Conservation (phyloP, 2,113 vertebrate species). For the Oncorhynchus kisutch region DNA sequence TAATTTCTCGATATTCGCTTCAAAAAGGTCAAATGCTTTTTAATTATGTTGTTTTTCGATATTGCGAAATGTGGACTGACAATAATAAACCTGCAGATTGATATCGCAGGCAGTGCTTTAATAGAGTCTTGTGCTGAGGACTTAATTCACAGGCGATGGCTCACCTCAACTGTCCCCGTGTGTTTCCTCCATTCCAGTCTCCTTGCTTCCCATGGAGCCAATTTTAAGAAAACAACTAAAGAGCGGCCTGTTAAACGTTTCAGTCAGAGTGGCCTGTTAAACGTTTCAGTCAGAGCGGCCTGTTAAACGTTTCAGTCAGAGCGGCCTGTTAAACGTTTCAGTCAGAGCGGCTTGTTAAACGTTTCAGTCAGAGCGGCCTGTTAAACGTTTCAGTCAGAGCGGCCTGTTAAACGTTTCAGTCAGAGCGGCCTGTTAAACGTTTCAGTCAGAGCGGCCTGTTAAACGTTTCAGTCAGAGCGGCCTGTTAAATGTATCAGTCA, state of each 20-base stretch:
- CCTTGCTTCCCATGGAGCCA: slow-evolving; percentile 66
- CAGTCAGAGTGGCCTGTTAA: too few species aligned
- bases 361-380: too few species aligned
- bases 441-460: too few species aligned
- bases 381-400: too few species aligned
- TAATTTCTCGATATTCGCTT: slow-evolving; percentile 72
- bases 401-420: too few species aligned
- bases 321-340: too few species aligned
- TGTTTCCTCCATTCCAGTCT: slow-evolving; percentile 64
- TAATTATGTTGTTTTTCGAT: slow-evolving; percentile 80
- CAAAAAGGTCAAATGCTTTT: slow-evolving; percentile 82
- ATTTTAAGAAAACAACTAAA: slow-evolving; percentile 76
- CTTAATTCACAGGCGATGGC: slow-evolving; percentile 65
- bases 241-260: not conserved
- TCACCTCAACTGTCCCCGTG: slow-evolving; percentile 55
- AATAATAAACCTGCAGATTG: slow-evolving; percentile 79
- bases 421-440: too few species aligned
- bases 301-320: too few species aligned
- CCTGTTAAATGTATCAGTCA: too few species aligned
- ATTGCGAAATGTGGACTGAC: slow-evolving; percentile 55
- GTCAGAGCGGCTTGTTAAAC: too few species aligned
- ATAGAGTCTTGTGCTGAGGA: slow-evolving; percentile 70
- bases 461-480: too few species aligned
- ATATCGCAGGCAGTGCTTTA: slow-evolving; percentile 70
- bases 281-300: too few species aligned